Conservation (phyloP, 2,113 vertebrate species). For the Dicaeum eximium region DNA sequence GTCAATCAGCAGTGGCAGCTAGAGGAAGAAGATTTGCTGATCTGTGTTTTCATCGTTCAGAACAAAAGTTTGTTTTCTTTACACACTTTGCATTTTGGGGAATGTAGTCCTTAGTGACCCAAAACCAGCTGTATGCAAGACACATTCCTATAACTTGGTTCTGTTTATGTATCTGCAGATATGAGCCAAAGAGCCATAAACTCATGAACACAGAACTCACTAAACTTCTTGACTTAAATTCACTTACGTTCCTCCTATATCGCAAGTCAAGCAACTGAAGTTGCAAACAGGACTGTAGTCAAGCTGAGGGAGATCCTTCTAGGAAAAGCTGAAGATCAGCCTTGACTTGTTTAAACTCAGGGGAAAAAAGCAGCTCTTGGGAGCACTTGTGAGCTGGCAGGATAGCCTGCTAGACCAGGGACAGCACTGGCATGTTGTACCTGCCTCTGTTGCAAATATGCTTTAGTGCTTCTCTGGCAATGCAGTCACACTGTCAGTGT, state of each 20-base stretch:
- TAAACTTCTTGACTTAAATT: not conserved
- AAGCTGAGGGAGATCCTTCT: not conserved
- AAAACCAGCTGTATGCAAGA: not conserved
- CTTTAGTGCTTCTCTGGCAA: not conserved
- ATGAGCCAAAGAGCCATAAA: not conserved
- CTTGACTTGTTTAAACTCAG: not conserved
- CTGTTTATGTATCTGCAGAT: not conserved
- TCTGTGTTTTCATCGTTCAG: not conserved
- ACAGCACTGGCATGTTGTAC: rapidly evolving
- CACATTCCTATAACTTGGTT: not conserved
- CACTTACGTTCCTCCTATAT: not conserved
- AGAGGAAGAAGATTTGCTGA: not conserved
- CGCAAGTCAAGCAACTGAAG: not conserved
- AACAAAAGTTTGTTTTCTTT: not conserved
- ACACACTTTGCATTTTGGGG: not conserved
- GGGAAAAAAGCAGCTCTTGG: not conserved
- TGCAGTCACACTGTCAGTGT: not conserved
- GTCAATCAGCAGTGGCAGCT: not conserved
- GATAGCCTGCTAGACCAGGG: not conserved
- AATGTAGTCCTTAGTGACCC: not conserved
- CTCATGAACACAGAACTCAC: not conserved
- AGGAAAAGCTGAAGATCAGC: not conserved
- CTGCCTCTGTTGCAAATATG: not conserved
- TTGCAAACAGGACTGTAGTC: not conserved
- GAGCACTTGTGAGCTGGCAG: not conserved